Percentiles rank a stretch among this genome's conserved stretches.
Evolutionary conservation across 2,797 vertebrate species (phyloP).

Genomic region (Pseudochaenichthys georgianus): DNA sequence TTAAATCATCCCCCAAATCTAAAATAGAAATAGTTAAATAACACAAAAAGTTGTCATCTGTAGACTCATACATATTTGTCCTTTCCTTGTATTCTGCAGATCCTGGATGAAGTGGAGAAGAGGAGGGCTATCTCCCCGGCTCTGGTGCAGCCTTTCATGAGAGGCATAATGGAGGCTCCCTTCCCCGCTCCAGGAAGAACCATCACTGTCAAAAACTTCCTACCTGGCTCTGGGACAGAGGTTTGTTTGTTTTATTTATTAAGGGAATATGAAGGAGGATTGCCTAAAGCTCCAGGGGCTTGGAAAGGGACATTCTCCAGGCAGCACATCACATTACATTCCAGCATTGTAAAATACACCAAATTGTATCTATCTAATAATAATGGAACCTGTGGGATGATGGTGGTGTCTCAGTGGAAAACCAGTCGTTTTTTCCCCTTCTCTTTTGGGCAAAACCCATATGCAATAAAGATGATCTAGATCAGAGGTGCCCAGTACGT

Average conservation of each 20-base stretch:
- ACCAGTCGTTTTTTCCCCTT: neutral
- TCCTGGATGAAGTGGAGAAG: constrained; percentile 98
- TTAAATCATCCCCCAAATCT: neutral
- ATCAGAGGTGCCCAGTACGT: too few relatives aligned
- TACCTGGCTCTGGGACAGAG: constrained; percentile 98
- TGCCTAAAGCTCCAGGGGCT: too few relatives aligned
- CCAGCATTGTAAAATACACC: too few relatives aligned
- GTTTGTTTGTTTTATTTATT: constrained; percentile 45
- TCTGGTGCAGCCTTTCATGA: constrained; percentile 98
- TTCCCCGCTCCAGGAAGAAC: constrained; percentile 96
- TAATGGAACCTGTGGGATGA: constrained; percentile 62
- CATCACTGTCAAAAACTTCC: constrained; percentile 95
- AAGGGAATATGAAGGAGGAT: too few relatives aligned
- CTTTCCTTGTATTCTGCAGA: constrained; percentile 79
- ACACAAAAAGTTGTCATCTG: neutral
- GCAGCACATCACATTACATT: too few relatives aligned
- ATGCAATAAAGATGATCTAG: neutral
- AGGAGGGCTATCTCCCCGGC: constrained; percentile 95
- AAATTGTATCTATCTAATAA: too few relatives aligned
- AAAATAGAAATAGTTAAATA: neutral
- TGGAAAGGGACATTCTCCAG: too few relatives aligned
- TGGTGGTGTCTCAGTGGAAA: constrained; percentile 9
- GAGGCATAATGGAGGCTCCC: constrained; percentile 98
- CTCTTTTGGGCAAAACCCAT: neutral
- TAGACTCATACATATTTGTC: neutral